These are phyloP conservation scores for Leguminivora glycinivorella DNA, from an alignment of 1,140 invertebrate species.

Conservation along the genomic window DNA sequence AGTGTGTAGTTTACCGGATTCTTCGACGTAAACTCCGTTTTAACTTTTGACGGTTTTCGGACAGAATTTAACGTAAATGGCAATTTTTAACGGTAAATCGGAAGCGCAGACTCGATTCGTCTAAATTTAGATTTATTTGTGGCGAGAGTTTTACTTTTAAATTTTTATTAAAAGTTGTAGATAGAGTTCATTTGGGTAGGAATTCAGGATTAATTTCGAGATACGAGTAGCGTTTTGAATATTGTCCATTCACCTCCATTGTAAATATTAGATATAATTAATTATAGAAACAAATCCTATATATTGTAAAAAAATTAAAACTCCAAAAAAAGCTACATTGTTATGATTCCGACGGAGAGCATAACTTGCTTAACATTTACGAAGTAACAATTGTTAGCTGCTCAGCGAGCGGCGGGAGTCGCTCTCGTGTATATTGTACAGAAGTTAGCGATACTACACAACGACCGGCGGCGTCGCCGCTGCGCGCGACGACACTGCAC, in stretches of 20 bases:
- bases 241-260: constrained; percentile 77
- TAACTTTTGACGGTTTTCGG: constrained; percentile 31
- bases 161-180: constrained; percentile 74
- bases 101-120: constrained; percentile 59
- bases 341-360: constrained; percentile 65
- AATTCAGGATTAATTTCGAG: constrained; percentile 72
- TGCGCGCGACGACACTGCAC: neutral
- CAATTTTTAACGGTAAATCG: constrained; percentile 33
- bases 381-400: constrained; percentile 68
- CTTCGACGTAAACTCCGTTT: constrained; percentile 25
- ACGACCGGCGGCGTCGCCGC: neutral
- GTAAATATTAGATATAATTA: constrained; percentile 79
- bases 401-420: constrained; percentile 44
- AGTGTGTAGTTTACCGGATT: constrained; percentile 32
- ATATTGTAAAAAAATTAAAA: constrained; percentile 78
- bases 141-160: constrained; percentile 71
- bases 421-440: constrained; percentile 28
- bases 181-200: constrained; percentile 77
- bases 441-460: constrained; percentile 5
- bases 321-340: constrained; percentile 77
- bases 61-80: constrained; percentile 37
- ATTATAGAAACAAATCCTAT: constrained; percentile 78
- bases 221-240: constrained; percentile 75
- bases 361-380: constrained; percentile 58
- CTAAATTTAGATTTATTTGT: constrained; percentile 72